phyloP scores from a whole-genome alignment of 2,797 vertebrate species.

The Neomorphus geoffroyi region DNA sequence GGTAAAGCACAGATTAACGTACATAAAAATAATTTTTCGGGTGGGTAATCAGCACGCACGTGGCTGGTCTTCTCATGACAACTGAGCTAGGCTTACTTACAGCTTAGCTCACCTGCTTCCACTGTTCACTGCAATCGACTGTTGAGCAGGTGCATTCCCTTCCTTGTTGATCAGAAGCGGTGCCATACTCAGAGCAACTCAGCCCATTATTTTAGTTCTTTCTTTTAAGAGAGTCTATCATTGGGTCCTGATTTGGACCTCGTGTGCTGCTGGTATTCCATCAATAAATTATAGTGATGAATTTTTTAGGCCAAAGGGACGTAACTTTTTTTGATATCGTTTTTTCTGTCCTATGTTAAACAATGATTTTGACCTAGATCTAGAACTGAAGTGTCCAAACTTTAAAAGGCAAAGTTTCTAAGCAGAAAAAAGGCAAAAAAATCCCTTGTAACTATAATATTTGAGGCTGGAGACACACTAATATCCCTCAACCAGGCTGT shows the following conservation, averaged over 20 bases:
- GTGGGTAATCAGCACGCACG: rapidly evolving
- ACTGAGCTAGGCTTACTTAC: not conserved
- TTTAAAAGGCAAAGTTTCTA: not conserved
- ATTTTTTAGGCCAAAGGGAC: not conserved
- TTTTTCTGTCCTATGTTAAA: not conserved
- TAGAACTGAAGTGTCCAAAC: not conserved
- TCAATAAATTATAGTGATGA: rapidly evolving
- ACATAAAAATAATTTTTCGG: not conserved
- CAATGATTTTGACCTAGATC: not conserved
- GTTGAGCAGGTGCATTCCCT: not conserved
- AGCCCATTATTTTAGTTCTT: not conserved
- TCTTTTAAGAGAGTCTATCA: not conserved
- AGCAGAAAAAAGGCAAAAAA: not conserved
- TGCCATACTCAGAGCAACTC: not conserved
- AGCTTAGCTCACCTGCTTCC: not conserved
- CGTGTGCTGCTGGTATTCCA: not conserved
- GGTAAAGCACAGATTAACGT: rapidly evolving
- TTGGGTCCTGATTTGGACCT: not conserved
- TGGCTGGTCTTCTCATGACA: not conserved
- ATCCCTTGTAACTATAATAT: not conserved
- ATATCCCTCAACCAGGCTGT: not conserved
- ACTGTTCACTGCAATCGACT: rapidly evolving
- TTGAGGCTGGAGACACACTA: not conserved
- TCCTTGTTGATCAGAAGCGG: not conserved
- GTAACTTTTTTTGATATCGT: too few species aligned